phyloP scores from a whole-genome alignment of 2,797 vertebrate genomes.

The Ammospiza maritima region DNA sequence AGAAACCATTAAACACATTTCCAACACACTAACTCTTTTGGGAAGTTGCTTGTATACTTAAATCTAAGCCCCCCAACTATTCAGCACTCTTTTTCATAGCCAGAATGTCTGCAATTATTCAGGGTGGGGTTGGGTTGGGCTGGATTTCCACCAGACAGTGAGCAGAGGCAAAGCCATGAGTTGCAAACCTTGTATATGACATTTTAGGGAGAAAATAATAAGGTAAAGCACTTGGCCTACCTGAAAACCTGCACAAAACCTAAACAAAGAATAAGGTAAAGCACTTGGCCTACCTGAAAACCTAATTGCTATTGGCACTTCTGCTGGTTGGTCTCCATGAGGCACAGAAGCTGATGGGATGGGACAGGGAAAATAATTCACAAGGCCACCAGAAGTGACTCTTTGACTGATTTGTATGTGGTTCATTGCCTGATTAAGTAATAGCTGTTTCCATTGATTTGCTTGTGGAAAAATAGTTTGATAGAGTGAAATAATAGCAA shows the following conservation, averaged over 20 bases:
- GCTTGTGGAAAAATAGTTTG: not conserved
- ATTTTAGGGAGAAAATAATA: too few species aligned
- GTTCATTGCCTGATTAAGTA: not conserved
- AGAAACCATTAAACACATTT: not conserved
- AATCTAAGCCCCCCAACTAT: not conserved
- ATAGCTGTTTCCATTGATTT: not conserved
- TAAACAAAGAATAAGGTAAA: not conserved
- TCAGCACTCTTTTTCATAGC: not conserved
- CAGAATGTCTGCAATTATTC: rapidly evolving
- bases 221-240: not conserved
- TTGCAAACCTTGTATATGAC: not conserved
- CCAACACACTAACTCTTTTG: not conserved
- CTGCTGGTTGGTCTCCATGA: rapidly evolving
- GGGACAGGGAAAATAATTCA: too few species aligned
- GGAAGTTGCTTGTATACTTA: not conserved
- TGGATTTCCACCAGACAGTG: not conserved
- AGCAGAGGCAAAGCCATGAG: not conserved
- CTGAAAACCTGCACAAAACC: not conserved
- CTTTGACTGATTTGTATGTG: not conserved
- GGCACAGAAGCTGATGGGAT: rapidly evolving
- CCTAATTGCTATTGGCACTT: not conserved
- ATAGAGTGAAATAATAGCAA: not conserved
- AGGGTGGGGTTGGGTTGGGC: too few species aligned
- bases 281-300: not conserved
- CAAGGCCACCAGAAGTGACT: not conserved